Conservation (phyloP, 2,797 vertebrate genomes). For the Lagorchestes hirsutus region DNA sequence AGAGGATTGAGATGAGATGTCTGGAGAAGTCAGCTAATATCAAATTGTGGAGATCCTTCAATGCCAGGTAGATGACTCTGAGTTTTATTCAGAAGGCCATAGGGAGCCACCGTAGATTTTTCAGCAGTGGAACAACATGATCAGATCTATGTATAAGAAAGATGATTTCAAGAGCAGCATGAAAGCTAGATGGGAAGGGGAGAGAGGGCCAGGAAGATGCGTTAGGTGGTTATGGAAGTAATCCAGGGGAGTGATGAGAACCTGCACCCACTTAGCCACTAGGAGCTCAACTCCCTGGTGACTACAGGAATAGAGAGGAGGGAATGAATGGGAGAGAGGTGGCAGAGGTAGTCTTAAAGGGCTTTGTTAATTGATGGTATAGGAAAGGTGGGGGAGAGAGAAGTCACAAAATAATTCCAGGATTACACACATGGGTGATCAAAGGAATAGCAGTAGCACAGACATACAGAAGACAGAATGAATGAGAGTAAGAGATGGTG, state of each 20-base stretch:
- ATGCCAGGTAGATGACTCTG: not conserved
- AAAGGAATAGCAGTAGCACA: not conserved
- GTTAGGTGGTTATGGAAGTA: not conserved
- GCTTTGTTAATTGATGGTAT: not conserved
- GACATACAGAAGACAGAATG: not conserved
- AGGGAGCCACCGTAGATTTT: not conserved
- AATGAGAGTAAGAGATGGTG: not conserved
- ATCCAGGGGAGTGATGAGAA: not conserved
- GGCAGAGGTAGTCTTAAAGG: not conserved
- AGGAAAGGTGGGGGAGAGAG: not conserved
- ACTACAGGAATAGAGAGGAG: not conserved
- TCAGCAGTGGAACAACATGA: not conserved
- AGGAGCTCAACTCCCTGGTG: not conserved
- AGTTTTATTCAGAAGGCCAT: not conserved
- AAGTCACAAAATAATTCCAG: not conserved
- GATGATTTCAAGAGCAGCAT: not conserved
- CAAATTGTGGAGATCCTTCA: not conserved
- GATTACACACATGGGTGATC: not conserved
- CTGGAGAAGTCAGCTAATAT: not conserved
- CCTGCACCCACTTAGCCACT: not conserved
- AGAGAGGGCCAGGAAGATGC: not conserved
- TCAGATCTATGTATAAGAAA: not conserved
- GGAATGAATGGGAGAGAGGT: not conserved
- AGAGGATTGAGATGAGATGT: not conserved
- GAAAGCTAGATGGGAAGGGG: not conserved